Evolutionary conservation across 2,797 vertebrate species (phyloP).

Genomic region (Manis javanica): DNA sequence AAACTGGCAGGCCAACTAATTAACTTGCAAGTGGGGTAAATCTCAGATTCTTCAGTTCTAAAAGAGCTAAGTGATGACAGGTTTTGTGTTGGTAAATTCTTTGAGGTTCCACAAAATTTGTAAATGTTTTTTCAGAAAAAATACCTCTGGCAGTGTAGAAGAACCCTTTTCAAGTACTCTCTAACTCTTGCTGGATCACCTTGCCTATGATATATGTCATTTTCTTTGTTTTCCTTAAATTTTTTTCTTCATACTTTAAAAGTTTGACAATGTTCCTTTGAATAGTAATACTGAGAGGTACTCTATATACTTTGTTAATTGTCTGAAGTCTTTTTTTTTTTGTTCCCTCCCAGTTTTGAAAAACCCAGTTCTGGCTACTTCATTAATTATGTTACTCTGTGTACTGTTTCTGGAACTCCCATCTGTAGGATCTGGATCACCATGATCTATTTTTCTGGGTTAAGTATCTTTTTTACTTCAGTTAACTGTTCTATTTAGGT

Average conservation of each 20-base stretch:
- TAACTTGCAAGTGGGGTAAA: neutral
- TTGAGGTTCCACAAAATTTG: neutral
- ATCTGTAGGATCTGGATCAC: neutral
- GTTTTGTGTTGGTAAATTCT: neutral
- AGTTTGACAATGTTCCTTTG: neutral
- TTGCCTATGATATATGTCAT: neutral
- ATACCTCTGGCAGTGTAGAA: neutral
- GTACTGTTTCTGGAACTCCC: neutral
- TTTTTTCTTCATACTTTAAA: constrained; percentile 23
- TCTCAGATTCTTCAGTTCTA: neutral
- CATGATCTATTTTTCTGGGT: neutral
- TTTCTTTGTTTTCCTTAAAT: neutral
- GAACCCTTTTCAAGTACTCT: neutral
- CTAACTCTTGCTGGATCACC: neutral
- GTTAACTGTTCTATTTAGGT: neutral
- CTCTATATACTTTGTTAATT: neutral
- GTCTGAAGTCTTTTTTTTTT: neutral
- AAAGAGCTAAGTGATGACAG: neutral
- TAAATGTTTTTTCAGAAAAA: neutral
- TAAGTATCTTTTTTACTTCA: neutral
- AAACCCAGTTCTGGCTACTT: neutral
- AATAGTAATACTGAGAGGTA: constrained; percentile 27
- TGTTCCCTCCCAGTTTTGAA: neutral
- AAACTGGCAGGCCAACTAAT: neutral
- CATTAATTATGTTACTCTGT: neutral